Evolutionary conservation across 2,888 invertebrate genomes (phyloP), one percentile per base, ranked within the genome.

Genomic region (Caenorhabditis sulstoni): DNA sequence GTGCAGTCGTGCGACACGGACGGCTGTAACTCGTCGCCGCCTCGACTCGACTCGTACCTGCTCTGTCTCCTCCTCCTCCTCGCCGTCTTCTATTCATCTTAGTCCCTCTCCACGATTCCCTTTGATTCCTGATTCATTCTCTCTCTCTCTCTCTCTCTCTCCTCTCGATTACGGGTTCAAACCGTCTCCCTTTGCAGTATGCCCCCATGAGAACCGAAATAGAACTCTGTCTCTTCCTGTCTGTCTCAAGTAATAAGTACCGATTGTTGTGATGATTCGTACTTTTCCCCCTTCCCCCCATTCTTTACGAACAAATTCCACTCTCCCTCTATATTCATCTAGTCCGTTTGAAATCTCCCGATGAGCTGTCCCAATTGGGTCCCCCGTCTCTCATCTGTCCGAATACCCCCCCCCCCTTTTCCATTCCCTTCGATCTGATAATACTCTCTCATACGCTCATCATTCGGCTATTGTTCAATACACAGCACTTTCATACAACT

Each of bases 1-100:
- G 83, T 85, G 66, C 85, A 88, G 80, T 79, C 87, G 47, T 89
- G 89, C 68, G 87, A 87, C 70, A 81, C 86, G 20, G 89, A 89
- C 77, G 89, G 89, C 23, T 89, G 89, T 75, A 89, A 89, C 62
- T 71, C 81, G 12, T 81, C 85, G 59, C 41, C 53, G 23, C 37
- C 47, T 59, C 65, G n/a, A 18, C 41, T 45, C 58, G 3, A 23
- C 58, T 73, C 50, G 58, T 52, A 52, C 61, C 37, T 64, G 35
- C 11, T 71, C 14, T 50, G 52, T 37, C 22, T 71, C 37, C 37
- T 35, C 52, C 50, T 71, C 37, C 37, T 35, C 52, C 50, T 66
- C 41, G 12, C 53, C 41, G 22, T 67, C 37, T 35, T 66, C 9
- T 37, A 55, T 23, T 44, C 39, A 3, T 59, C 44, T 14, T 22